These are phyloP conservation scores for Pachyuromys duprasi DNA, from an alignment of 2,797 vertebrate genomes.

Conservation along the genomic window DNA sequence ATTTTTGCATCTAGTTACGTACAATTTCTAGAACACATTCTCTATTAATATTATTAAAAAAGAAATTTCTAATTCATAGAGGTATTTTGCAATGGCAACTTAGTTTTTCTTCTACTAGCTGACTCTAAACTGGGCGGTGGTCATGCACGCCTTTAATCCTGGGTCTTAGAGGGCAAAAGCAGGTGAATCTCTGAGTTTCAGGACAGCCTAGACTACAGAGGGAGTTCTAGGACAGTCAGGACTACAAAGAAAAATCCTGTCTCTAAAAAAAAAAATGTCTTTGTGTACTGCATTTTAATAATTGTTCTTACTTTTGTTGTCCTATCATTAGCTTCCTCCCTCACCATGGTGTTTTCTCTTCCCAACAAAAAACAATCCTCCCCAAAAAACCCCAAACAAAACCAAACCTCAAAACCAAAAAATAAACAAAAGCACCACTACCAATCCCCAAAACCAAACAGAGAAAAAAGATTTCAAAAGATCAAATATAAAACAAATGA, in stretches of 20 bases:
- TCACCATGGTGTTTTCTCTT: neutral
- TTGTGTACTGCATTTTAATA: conserved; percentile 52
- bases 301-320: neutral
- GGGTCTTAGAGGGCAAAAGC: neutral
- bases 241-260: neutral
- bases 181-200: neutral
- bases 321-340: conserved; percentile 62
- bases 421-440: neutral
- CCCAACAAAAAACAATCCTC: neutral
- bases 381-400: neutral
- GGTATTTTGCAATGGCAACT: conserved; percentile 60
- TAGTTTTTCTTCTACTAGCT: conserved; percentile 46
- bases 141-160: neutral
- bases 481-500: neutral
- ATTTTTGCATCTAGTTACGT: conserved; percentile 72
- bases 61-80: conserved; percentile 77
- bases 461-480: neutral
- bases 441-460: no score
- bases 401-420: neutral
- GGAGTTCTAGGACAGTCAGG: neutral
- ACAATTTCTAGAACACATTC: conserved; percentile 74
- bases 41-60: conserved; percentile 76
- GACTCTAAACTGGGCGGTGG: neutral
- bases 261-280: neutral
- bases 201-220: neutral